These are phyloP conservation scores for Danio aesculapii DNA, from an alignment of 2,797 vertebrate genomes.

Conservation along the genomic window DNA sequence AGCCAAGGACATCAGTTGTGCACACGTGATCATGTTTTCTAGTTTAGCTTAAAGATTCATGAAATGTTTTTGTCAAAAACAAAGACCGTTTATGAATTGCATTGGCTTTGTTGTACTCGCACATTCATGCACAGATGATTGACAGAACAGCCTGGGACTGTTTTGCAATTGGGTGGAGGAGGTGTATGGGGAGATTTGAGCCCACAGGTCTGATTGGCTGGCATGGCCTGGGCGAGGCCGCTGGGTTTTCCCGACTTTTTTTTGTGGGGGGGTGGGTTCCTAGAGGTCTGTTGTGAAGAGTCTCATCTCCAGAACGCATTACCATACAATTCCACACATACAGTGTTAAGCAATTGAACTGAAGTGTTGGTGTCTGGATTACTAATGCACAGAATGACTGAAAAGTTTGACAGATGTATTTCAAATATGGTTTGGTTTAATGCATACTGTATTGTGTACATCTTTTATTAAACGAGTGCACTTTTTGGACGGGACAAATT, in stretches of 20 bases:
- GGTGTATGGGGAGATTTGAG: slow-evolving; percentile 46
- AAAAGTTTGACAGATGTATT: background rate
- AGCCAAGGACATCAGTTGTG: slow-evolving; percentile 49
- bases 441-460: background rate
- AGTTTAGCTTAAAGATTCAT: background rate
- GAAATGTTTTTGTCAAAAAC: background rate
- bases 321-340: slow-evolving; percentile 56
- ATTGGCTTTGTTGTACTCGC: slow-evolving; percentile 7
- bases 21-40: background rate
- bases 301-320: slow-evolving; percentile 74
- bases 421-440: background rate
- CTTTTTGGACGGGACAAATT: no score
- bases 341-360: slow-evolving; percentile 64
- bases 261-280: slow-evolving; percentile 62
- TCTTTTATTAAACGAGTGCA: no score
- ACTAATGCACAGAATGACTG: slow-evolving; percentile 60
- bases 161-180: slow-evolving; percentile 48
- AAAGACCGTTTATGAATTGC: background rate
- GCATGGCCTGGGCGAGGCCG: slow-evolving; percentile 57
- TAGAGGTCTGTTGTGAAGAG: slow-evolving; percentile 71
- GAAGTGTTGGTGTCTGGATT: slow-evolving; percentile 57
- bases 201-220: slow-evolving; percentile 69
- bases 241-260: slow-evolving; percentile 57
- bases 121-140: slow-evolving; percentile 35
- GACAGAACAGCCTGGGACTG: slow-evolving; percentile 29